Base-by-base conservation (phyloP, 2,888 invertebrate genomes). In the Actias luna region DNA sequence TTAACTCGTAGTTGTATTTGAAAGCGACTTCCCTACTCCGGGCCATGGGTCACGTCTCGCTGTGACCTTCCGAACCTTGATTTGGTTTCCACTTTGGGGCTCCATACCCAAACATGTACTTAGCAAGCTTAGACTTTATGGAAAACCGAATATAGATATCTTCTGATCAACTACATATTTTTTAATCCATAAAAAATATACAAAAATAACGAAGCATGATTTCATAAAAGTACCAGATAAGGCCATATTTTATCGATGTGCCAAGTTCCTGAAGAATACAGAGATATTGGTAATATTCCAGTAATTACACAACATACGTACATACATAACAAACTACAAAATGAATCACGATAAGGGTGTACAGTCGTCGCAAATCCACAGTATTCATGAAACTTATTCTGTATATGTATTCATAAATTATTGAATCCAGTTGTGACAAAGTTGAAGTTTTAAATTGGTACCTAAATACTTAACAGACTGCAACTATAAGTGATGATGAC, bases 1-100 rank as follows among this genome's bases (percentile, higher is more conserved):
- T 80, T 75, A 77, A 79, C 76, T 82, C 76, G 79, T 83, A 78
- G 78, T 75, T 77, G 81, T 73, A 52, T 78, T 72, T 78, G 76
- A 67, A 80, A 75, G 82, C 79, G 83, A 79, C 80, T 75, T 80
- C 82, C 80, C 83, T 85, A 83, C 85, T 85, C 80, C 81, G 81
- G 93, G 92, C 93, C 86, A 91, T 91, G 93, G 94, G 94, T 94
- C 95, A 95, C 95, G 95, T 94, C 94, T 93, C 93, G 92, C 87
- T 91, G 95, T 95, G 95, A 94, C 94, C 94, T 95, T 95, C 88
- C 94, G 94, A 94, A 94, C 94, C 94, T 95, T 95, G 95, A 95
- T 96, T 96, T 96, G 96, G 96, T 96, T 96, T 96, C 95, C 95
- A 95, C 94, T 94, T 84, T 93, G 92, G 94, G 94, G 93, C 93